Evolutionary conservation across 2,888 invertebrate species (phyloP).

Genomic region (Dynastes grantii): DNA sequence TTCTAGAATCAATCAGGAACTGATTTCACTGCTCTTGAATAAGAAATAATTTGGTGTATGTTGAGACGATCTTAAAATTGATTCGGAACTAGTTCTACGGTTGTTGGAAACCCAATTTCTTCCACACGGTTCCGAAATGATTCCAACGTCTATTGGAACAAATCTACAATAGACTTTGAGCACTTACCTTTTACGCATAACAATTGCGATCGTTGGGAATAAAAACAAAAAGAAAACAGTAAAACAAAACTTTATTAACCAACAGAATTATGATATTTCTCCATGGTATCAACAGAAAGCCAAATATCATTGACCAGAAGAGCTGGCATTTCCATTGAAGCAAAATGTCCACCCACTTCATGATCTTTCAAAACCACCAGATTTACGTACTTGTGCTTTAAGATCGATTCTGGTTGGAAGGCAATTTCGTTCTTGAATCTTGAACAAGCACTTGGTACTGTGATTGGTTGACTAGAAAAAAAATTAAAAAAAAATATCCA

Average conservation of each 20-base stretch:
- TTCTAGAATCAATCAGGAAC: too few species aligned
- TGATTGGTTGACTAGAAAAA: slow-evolving; percentile 75
- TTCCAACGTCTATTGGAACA: too few species aligned
- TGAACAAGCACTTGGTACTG: slow-evolving; percentile 82
- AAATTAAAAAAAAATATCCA: slow-evolving; percentile 60
- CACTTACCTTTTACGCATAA: too few species aligned
- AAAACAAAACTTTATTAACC: background rate
- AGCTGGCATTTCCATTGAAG: slow-evolving; percentile 84
- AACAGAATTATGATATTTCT: background rate
- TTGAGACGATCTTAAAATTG: too few species aligned
- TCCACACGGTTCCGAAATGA: too few species aligned
- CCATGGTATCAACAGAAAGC: slow-evolving; percentile 70
- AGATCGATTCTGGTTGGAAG: slow-evolving; percentile 74
- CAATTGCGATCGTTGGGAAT: too few species aligned
- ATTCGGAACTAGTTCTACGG: too few species aligned
- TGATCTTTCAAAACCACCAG: slow-evolving; percentile 79
- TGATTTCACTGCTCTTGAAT: too few species aligned
- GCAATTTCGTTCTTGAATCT: slow-evolving; percentile 80
- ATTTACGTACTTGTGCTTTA: slow-evolving; percentile 77
- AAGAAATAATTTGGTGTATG: too few species aligned
- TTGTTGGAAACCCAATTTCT: too few species aligned
- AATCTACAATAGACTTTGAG: too few species aligned
- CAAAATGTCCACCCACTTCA: slow-evolving; percentile 87
- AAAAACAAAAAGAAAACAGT: too few species aligned
- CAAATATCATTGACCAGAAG: slow-evolving; percentile 81